phyloP scores from a whole-genome alignment of 2,113 vertebrate genomes.

The Rostratula benghalensis region DNA sequence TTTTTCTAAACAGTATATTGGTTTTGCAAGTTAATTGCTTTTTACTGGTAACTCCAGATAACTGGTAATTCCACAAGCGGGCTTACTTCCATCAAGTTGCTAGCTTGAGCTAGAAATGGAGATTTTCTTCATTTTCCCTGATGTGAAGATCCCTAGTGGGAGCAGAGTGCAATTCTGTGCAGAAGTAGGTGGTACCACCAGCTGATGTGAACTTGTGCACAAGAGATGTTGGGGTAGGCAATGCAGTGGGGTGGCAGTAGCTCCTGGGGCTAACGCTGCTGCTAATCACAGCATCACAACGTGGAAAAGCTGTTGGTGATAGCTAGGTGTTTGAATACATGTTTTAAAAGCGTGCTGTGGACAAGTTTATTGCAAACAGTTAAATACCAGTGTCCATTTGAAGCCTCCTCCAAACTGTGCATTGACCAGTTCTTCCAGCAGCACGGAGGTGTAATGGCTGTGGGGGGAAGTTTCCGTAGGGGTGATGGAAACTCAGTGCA shows the following conservation, averaged over 20 bases:
- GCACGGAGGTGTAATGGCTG: too few relatives aligned
- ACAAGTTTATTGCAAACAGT: accelerated
- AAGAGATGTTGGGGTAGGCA: background rate
- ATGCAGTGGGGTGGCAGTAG: background rate
- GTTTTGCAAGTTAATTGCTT: background rate
- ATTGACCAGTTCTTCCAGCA: accelerated
- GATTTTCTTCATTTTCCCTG: background rate
- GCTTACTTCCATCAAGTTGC: background rate
- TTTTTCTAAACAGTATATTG: background rate
- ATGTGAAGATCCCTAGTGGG: background rate
- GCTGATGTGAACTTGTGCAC: too few relatives aligned
- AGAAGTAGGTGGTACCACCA: background rate
- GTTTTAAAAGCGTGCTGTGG: background rate
- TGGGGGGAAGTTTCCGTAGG: accelerated
- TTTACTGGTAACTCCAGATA: background rate
- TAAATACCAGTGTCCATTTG: background rate
- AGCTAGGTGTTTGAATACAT: background rate
- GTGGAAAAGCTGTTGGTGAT: background rate
- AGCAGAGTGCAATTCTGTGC: too few relatives aligned
- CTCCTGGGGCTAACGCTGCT: background rate
- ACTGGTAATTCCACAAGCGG: background rate
- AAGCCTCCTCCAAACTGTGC: background rate
- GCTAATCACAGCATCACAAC: background rate
- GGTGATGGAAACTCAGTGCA: background rate
- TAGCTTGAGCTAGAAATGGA: background rate